Evolutionary conservation across 1,140 invertebrate genomes (phyloP).

Genomic region (Aleiodes sp.): DNA sequence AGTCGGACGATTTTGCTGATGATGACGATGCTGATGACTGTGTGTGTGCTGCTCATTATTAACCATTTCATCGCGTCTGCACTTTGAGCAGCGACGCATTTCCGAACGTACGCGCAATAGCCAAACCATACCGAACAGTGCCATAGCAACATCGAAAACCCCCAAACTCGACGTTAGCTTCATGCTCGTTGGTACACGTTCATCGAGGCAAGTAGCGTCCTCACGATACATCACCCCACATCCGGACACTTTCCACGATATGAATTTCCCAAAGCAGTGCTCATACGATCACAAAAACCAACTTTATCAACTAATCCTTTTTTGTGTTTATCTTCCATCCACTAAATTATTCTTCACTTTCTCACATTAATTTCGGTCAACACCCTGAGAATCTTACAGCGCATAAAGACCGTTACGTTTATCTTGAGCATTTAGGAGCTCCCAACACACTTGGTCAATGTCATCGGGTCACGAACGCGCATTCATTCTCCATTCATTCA

Average conservation of each 20-base stretch:
- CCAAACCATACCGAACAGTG: conserved; percentile 87
- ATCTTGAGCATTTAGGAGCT: too few relatives aligned
- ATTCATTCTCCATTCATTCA: too few relatives aligned
- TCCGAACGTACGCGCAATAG: conserved; percentile 79
- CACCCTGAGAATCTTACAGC: too few relatives aligned
- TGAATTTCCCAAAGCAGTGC: too few relatives aligned
- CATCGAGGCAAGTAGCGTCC: conserved; percentile 59
- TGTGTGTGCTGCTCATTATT: conserved; percentile 52
- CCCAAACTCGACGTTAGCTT: conserved; percentile 56
- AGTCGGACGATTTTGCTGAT: conserved; percentile 50
- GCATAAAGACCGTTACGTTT: too few relatives aligned
- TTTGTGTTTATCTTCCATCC: too few relatives aligned
- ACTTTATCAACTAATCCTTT: too few relatives aligned
- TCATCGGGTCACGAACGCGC: too few relatives aligned
- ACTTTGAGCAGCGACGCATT: conserved; percentile 76
- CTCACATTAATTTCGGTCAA: too few relatives aligned
- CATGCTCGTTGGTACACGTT: conserved; percentile 60
- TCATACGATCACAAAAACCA: too few relatives aligned
- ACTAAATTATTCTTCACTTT: too few relatives aligned
- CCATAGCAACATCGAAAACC: conserved; percentile 71
- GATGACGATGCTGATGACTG: conserved; percentile 49
- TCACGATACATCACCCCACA: conserved; percentile 57
- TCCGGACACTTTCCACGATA: conserved; percentile 32
- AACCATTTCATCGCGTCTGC: conserved; percentile 69
- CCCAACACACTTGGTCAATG: too few relatives aligned